These are phyloP conservation scores for Eptesicus fuscus DNA, from an alignment of 2,113 vertebrate species.

Conservation along the genomic window DNA sequence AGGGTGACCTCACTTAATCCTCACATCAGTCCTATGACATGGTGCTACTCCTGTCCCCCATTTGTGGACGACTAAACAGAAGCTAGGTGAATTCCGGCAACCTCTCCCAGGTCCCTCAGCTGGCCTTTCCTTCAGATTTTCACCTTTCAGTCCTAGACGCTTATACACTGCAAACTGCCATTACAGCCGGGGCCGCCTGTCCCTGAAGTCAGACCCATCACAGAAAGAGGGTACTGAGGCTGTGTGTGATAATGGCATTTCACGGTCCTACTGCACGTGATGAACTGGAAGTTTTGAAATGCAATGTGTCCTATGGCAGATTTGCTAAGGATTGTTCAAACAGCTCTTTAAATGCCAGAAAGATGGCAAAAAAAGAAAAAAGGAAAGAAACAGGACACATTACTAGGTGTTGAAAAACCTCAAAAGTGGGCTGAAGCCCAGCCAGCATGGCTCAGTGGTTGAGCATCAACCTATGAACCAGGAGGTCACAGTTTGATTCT, in stretches of 20 bases:
- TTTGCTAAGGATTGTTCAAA: neutral
- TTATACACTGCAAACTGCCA: neutral
- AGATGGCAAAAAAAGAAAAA: neutral
- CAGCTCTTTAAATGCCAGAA: neutral
- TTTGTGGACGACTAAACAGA: neutral
- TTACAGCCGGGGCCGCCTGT: no score
- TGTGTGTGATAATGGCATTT: neutral
- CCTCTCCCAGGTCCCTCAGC: neutral
- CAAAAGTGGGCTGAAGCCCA: neutral
- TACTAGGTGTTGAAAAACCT: neutral
- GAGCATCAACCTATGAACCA: no score
- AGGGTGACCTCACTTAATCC: neutral
- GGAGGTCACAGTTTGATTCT: no score
- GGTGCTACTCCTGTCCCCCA: no score
- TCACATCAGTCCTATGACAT: neutral
- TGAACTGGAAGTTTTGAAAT: neutral
- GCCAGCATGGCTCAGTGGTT: no score
- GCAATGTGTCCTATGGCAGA: neutral
- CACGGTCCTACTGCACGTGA: neutral
- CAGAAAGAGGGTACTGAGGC: neutral
- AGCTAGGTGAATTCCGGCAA: neutral
- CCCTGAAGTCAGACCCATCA: neutral
- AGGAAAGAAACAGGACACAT: neutral
- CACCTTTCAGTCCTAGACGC: neutral
- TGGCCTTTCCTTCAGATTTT: neutral